Evolutionary conservation across 2,888 invertebrate species (phyloP).

Genomic region (Caenorhabditis sp.): DNA sequence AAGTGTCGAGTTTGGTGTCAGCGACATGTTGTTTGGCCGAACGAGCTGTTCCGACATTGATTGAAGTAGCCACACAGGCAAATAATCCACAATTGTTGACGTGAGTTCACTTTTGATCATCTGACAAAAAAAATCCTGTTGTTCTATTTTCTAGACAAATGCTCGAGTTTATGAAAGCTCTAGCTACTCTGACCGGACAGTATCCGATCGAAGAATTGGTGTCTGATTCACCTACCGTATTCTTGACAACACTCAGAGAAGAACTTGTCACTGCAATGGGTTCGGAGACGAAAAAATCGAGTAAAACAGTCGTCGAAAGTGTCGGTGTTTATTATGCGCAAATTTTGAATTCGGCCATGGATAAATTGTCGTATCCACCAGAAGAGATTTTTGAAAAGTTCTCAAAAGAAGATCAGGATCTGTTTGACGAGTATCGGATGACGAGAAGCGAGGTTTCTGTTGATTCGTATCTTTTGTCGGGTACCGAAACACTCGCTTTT

Average conservation of each 20-base stretch:
- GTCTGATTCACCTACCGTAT: constrained; percentile 56
- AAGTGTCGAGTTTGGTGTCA: constrained; percentile 35
- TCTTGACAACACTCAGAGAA: constrained; percentile 52
- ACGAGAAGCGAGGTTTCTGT: constrained; percentile 39
- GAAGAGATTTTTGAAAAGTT: constrained; percentile 10
- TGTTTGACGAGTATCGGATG: constrained; percentile 42
- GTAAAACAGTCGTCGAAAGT: neutral
- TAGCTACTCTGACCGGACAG: constrained; percentile 35
- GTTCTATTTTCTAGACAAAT: constrained; percentile 11
- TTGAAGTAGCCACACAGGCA: constrained; percentile 27
- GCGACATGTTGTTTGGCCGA: constrained; percentile 44
- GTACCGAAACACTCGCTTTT: constrained; percentile 31
- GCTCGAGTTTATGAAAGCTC: constrained; percentile 23
- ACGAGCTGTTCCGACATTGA: constrained; percentile 40
- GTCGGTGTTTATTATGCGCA: constrained; percentile 29
- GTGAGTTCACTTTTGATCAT: neutral
- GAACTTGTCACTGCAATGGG: constrained; percentile 15
- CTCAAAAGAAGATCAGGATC: constrained; percentile 43
- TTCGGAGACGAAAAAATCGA: constrained; percentile 6
- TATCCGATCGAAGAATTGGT: constrained; percentile 47
- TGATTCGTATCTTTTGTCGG: constrained; percentile 43
- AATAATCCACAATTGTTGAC: constrained; percentile 11
- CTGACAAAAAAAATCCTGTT: neutral
- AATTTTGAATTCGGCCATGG: constrained; percentile 28
- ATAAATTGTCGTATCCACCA: constrained; percentile 39